Evolutionary conservation across 2,888 invertebrate genomes (phyloP).

Genomic region (Sicus ferrugineus): DNA sequence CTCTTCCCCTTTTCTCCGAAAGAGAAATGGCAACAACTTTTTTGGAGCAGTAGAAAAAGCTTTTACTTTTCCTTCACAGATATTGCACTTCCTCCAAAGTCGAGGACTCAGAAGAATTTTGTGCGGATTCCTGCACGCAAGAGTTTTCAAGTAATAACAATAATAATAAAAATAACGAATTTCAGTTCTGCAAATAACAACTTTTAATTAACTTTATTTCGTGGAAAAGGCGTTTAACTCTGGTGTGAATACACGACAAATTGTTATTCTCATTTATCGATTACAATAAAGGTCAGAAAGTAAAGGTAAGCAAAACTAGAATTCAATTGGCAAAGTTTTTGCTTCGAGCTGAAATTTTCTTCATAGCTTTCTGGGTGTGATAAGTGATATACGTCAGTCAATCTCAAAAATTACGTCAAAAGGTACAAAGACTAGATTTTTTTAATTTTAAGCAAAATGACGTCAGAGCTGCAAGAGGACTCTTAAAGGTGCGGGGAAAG

Average conservation of each 20-base stretch:
- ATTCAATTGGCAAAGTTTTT: background rate
- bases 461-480: too few species aligned
- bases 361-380: background rate
- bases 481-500: too few species aligned
- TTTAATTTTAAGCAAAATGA: too few species aligned
- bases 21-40: background rate
- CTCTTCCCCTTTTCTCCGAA: background rate
- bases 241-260: background rate
- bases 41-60: background rate
- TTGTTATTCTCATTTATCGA: background rate
- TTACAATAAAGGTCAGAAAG: background rate
- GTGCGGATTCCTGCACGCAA: constrained; percentile 16
- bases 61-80: constrained; percentile 8
- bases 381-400: background rate
- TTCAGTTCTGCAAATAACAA: constrained; percentile 9
- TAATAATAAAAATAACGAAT: background rate
- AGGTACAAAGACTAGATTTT: too few species aligned
- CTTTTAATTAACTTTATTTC: constrained; percentile 8
- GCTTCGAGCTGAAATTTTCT: background rate
- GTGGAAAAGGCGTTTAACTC: background rate
- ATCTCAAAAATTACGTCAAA: background rate
- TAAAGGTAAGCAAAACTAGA: background rate
- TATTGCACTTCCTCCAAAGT: background rate
- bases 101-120: constrained; percentile 19
- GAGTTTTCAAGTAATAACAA: background rate